phyloP scores from a whole-genome alignment of 2,797 vertebrate species.

The Myotis daubentonii region DNA sequence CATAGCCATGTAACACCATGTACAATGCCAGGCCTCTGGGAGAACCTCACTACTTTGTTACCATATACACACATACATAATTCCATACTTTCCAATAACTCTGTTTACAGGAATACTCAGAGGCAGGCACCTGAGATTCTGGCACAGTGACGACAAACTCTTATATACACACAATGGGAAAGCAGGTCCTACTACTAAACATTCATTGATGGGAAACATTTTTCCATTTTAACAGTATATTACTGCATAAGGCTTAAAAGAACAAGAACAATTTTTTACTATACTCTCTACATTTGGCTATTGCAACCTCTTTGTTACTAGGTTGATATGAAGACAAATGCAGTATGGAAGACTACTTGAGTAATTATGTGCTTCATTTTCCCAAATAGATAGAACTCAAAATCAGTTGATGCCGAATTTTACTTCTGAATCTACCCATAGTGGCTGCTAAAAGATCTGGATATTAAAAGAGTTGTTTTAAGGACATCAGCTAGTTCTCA shows the following conservation, averaged over 20 bases:
- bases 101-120: conserved; percentile 59
- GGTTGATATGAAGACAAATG: neutral
- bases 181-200: neutral
- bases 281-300: conserved; percentile 19
- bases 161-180: conserved; percentile 22
- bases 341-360: conserved; percentile 51
- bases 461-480: conserved; percentile 50
- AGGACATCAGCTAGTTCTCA: conserved; percentile 44
- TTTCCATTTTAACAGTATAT: conserved; percentile 7
- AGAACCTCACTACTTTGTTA: conserved; percentile 30
- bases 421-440: conserved; percentile 53
- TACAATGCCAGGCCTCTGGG: neutral
- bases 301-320: conserved; percentile 2
- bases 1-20: neutral
- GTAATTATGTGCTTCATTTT: conserved; percentile 25
- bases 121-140: conserved; percentile 69
- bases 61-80: neutral
- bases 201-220: conserved; percentile 38
- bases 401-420: conserved; percentile 27
- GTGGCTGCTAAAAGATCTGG: conserved; percentile 3
- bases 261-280: conserved; percentile 44
- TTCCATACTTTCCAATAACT: conserved; percentile 43
- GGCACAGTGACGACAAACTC: conserved; percentile 56
- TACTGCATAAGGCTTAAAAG: conserved; percentile 53
- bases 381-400: neutral